A percentile compares a stretch with the other conserved stretches of the same genome.
phyloP scores from a whole-genome alignment of 2,113 vertebrate species.

The Nanger granti region DNA sequence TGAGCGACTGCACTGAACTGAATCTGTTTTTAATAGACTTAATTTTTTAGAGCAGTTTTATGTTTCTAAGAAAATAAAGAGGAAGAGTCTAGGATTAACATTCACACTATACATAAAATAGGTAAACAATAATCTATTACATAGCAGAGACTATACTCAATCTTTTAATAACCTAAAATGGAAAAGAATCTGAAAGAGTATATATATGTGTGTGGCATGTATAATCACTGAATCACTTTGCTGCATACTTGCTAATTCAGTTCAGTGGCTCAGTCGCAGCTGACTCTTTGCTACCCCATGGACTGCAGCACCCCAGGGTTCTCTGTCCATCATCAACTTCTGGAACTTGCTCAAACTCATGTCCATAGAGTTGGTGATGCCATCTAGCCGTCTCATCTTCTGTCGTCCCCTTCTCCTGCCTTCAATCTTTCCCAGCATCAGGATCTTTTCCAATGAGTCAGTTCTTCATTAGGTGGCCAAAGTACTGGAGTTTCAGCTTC shows the following conservation, averaged over 20 bases:
- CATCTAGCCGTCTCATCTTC: background rate
- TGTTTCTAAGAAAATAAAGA: background rate
- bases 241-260: background rate
- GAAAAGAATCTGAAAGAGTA: background rate
- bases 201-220: background rate
- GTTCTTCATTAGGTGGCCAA: background rate
- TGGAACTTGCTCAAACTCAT: background rate
- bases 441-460: background rate
- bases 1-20: too few relatives aligned
- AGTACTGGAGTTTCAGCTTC: background rate
- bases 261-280: background rate
- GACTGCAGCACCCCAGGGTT: background rate
- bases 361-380: background rate
- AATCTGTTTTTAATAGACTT: background rate
- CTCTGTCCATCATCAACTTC: background rate
- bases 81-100: background rate
- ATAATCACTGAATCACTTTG: background rate
- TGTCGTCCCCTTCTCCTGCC: background rate
- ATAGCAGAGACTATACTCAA: background rate
- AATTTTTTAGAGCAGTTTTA: background rate
- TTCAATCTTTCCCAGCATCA: background rate
- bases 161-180: background rate
- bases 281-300: background rate
- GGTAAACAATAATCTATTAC: background rate
- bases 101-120: background rate